These are phyloP conservation scores for Poecilia wingei DNA, from an alignment of 2,797 vertebrate genomes.

Conservation along the genomic window DNA sequence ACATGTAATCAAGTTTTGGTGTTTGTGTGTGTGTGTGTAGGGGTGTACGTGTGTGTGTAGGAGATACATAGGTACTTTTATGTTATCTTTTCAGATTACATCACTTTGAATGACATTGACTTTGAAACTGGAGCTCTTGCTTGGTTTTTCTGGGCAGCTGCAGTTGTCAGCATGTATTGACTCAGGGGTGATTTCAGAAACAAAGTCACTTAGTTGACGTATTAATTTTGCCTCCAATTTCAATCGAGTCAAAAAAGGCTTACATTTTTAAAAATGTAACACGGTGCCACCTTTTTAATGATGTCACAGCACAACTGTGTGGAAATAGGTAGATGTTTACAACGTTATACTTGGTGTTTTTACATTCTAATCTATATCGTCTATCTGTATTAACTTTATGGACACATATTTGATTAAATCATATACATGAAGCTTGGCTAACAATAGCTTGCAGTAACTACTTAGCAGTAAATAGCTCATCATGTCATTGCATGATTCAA, in stretches of 20 bases:
- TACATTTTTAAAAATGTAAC: background rate
- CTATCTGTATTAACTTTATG: background rate
- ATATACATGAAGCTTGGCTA: background rate
- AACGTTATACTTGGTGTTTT: background rate
- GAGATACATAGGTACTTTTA: background rate
- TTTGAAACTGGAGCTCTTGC: slow-evolving; percentile 3
- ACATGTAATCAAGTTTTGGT: slow-evolving; percentile 9
- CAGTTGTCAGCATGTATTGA: background rate
- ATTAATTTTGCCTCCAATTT: background rate
- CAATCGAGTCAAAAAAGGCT: background rate
- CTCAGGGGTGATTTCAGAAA: background rate
- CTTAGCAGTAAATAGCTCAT: background rate
- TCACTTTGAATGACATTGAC: slow-evolving; percentile 67
- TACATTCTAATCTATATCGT: background rate
- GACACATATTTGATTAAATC: background rate
- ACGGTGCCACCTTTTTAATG: background rate
- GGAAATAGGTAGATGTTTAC: background rate
- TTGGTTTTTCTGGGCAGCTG: background rate
- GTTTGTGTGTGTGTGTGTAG: background rate
- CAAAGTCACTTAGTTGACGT: background rate
- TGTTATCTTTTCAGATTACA: slow-evolving; percentile 41
- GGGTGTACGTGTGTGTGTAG: background rate
- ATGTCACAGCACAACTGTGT: background rate
- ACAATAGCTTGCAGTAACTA: background rate
- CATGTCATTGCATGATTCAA: background rate